Evolutionary conservation across 2,113 vertebrate genomes (phyloP).

Genomic region (Sterrhoptilus dennistouni): DNA sequence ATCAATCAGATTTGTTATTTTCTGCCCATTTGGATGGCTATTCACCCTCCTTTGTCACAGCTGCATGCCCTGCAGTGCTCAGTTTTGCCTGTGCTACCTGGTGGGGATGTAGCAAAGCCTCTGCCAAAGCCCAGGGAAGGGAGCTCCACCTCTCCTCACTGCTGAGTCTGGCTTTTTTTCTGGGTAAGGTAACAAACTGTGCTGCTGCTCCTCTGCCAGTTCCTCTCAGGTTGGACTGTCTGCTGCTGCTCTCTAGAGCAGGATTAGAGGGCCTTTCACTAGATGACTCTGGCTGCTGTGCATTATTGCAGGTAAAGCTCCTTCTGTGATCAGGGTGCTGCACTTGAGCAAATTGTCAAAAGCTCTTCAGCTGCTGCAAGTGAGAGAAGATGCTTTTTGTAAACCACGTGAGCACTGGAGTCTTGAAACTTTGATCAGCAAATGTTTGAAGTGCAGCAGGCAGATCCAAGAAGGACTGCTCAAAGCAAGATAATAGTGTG

Average conservation of each 20-base stretch:
- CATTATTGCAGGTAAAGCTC: background rate
- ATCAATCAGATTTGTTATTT: rapidly evolving
- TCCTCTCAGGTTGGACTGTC: background rate
- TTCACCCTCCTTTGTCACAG: background rate
- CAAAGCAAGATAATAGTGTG: background rate
- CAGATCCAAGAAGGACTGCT: background rate
- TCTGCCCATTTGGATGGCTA: background rate
- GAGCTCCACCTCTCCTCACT: background rate
- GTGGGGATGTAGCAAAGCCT: background rate
- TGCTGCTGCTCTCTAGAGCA: background rate
- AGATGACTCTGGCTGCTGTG: background rate
- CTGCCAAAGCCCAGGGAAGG: background rate
- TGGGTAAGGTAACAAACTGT: background rate
- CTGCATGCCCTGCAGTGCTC: background rate
- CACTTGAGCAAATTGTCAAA: background rate
- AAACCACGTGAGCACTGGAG: background rate
- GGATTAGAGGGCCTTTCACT: background rate
- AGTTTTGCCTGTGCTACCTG: background rate
- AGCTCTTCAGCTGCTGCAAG: background rate
- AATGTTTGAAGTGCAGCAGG: background rate
- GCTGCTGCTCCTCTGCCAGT: background rate
- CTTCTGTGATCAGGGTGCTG: background rate
- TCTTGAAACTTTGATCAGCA: background rate
- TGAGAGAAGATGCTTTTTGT: background rate
- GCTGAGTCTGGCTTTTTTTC: background rate